Evolutionary conservation across 1,140 invertebrate genomes (phyloP).

Genomic region (Nasonia giraulti): DNA sequence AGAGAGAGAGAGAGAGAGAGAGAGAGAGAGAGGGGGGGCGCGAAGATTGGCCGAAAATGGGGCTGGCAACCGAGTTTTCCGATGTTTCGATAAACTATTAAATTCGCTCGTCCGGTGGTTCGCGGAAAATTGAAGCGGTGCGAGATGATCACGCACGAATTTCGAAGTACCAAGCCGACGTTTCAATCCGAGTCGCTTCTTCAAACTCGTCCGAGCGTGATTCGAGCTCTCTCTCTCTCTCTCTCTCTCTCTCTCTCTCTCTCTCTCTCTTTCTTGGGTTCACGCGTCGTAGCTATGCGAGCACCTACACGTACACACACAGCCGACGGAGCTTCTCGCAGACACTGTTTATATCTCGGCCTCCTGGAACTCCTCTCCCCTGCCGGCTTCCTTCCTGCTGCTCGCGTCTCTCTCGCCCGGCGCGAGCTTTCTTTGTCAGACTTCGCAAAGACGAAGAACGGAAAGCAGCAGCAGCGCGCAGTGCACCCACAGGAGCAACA

Average conservation of each 20-base stretch:
- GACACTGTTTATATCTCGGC: background rate
- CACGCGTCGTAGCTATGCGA: background rate
- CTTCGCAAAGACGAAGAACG: background rate
- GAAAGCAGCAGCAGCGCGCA: background rate
- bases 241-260: too few relatives aligned
- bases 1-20: too few relatives aligned
- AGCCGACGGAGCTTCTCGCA: background rate
- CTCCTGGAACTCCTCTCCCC: background rate
- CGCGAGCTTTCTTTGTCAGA: slow-evolving; percentile 37
- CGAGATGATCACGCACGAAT: background rate
- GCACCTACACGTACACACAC: background rate
- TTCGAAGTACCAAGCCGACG: slow-evolving; percentile 32
- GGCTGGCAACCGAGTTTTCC: background rate
- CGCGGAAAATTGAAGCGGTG: background rate
- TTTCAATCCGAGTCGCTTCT: slow-evolving; percentile 58
- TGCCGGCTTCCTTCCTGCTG: background rate
- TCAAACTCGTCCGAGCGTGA: slow-evolving; percentile 55
- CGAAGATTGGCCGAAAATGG: too few relatives aligned
- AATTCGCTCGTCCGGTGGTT: background rate
- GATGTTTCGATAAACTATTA: slow-evolving; percentile 1
- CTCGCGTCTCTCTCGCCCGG: background rate
- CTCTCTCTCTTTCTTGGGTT: background rate
- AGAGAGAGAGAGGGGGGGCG: too few relatives aligned
- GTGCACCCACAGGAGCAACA: slow-evolving; percentile 13
- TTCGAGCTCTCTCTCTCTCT: slow-evolving; percentile 23